A percentile compares a stretch with the other conserved stretches of the same genome.
These are phyloP conservation scores for Python bivittatus DNA, from an alignment of 2,113 vertebrate species.

Conservation along the genomic window DNA sequence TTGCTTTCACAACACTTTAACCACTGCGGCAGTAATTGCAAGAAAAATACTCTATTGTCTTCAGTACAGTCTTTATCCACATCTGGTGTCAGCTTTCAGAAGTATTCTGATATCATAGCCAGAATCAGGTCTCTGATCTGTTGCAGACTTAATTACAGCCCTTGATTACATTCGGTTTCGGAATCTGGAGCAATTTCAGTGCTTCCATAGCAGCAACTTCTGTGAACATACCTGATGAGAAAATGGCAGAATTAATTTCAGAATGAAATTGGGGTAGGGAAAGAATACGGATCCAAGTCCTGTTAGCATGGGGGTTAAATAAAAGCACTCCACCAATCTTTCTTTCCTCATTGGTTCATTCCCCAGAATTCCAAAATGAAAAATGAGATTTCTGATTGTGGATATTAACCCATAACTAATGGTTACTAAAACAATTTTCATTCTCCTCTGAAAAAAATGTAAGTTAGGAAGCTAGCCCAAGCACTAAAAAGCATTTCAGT, in stretches of 20 bases:
- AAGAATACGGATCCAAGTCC: constrained; percentile 74
- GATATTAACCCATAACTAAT: constrained; percentile 54
- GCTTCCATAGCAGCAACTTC: constrained; percentile 59
- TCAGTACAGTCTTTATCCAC: constrained; percentile 74
- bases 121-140: constrained; percentile 63
- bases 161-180: constrained; percentile 78
- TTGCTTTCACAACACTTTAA: constrained; percentile 91
- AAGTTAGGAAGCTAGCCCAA: neutral
- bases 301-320: constrained; percentile 35
- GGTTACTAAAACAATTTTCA: constrained; percentile 21
- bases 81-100: constrained; percentile 82
- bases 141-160: constrained; percentile 77
- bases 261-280: neutral
- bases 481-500: neutral
- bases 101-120: constrained; percentile 69
- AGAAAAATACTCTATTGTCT: constrained; percentile 75
- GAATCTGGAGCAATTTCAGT: constrained; percentile 79
- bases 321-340: constrained; percentile 1
- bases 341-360: constrained; percentile 35
- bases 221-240: constrained; percentile 81
- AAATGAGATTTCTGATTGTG: neutral
- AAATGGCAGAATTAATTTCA: constrained; percentile 69
- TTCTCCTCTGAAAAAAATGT: constrained; percentile 26
- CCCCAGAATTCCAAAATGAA: constrained; percentile 44
- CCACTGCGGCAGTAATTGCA: constrained; percentile 76